These are phyloP conservation scores for Agriopis marginaria DNA, from an alignment of 2,888 invertebrate species.

Conservation along the genomic window DNA sequence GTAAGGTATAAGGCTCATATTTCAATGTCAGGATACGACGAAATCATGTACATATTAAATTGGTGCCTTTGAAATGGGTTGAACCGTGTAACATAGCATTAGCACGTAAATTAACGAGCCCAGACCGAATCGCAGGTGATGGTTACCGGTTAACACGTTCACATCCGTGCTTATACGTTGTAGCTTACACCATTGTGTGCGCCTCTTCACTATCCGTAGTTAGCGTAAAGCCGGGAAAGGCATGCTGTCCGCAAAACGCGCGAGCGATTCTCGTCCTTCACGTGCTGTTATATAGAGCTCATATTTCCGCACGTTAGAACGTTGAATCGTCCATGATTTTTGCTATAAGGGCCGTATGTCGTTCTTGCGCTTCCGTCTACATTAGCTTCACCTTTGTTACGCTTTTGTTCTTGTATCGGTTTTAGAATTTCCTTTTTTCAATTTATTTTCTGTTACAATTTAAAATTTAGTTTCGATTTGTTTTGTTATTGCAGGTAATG, in stretches of 20 bases:
- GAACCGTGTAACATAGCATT: slow-evolving; percentile 20
- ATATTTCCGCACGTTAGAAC: slow-evolving; percentile 74
- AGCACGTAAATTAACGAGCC: slow-evolving; percentile 46
- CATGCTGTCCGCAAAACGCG: slow-evolving; percentile 53
- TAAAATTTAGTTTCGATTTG: slow-evolving; percentile 40
- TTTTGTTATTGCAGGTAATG: slow-evolving; percentile 50
- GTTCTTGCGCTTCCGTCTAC: slow-evolving; percentile 52
- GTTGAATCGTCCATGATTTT: slow-evolving; percentile 58
- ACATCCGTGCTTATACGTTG: slow-evolving; percentile 74
- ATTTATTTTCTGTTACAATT: slow-evolving; percentile 29
- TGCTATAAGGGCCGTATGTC: slow-evolving; percentile 49
- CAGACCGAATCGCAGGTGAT: slow-evolving; percentile 70
- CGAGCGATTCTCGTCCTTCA: slow-evolving; percentile 60
- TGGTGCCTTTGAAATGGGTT: slow-evolving; percentile 9
- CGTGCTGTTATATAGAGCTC: slow-evolving; percentile 82
- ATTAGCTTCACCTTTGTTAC: slow-evolving; percentile 54
- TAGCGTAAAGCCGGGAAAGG: slow-evolving; percentile 51
- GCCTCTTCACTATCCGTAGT: slow-evolving; percentile 61
- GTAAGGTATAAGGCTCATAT: not conserved
- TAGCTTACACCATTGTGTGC: slow-evolving; percentile 68
- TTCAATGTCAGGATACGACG: not conserved
- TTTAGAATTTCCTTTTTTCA: slow-evolving; percentile 39
- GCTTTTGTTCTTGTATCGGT: slow-evolving; percentile 42
- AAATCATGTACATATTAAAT: not conserved
- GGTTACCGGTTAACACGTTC: slow-evolving; percentile 83